phyloP scores from a whole-genome alignment of 2,797 vertebrate species.

The Catostomus latipinnis region DNA sequence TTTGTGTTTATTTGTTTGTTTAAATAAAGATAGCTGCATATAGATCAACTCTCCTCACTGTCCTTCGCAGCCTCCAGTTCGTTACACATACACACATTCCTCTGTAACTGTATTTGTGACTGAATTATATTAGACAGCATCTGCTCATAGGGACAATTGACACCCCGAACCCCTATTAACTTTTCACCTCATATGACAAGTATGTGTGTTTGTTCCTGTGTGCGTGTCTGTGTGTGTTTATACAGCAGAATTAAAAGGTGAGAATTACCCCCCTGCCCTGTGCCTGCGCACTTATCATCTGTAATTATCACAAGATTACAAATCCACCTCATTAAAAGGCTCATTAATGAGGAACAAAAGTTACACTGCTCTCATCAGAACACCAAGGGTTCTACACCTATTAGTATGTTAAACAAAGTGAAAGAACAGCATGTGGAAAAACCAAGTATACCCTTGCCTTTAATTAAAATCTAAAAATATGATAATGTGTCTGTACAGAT shows the following conservation, averaged over 20 bases:
- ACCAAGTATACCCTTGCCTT: too few species aligned
- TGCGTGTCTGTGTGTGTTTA: slow-evolving; percentile 6
- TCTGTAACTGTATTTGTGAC: not conserved
- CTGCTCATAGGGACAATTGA: not conserved
- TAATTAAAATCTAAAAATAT: too few species aligned
- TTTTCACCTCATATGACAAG: not conserved
- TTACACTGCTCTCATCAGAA: slow-evolving; percentile 20
- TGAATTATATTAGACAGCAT: slow-evolving; percentile 5
- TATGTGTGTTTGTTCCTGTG: slow-evolving; percentile 11
- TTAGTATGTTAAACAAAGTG: slow-evolving; percentile 25
- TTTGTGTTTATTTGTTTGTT: too few species aligned
- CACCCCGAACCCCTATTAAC: slow-evolving; percentile 18
- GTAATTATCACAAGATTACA: slow-evolving; percentile 44
- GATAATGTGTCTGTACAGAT: too few species aligned
- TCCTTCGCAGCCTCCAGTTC: too few species aligned
- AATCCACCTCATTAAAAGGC: slow-evolving; percentile 47
- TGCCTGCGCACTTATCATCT: slow-evolving; percentile 28
- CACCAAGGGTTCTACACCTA: not conserved
- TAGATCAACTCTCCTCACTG: too few species aligned
- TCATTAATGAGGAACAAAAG: slow-evolving; percentile 39
- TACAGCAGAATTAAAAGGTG: slow-evolving; percentile 36
- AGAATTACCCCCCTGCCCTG: slow-evolving; percentile 31
- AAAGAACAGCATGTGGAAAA: too few species aligned
- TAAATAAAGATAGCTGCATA: too few species aligned
- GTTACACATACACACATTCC: too few species aligned